phyloP scores from a whole-genome alignment of 92 coral and sea anemone genomes.

The Zoanthus solanderi region DNA sequence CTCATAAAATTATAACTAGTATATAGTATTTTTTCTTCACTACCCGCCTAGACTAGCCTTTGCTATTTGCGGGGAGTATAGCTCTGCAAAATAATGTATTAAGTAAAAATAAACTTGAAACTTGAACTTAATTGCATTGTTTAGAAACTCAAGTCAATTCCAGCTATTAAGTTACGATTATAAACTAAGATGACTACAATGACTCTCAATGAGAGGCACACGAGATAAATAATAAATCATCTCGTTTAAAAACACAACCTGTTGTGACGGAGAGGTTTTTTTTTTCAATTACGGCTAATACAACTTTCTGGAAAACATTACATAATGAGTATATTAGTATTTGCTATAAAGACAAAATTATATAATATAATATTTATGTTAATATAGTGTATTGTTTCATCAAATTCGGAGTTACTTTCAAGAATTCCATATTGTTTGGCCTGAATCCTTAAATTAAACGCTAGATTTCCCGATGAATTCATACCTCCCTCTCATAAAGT shows the following conservation, averaged over 20 bases:
- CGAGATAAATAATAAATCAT: background rate
- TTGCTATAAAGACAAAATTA: too few relatives aligned
- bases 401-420: background rate
- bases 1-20: too few relatives aligned
- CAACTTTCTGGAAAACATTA: background rate
- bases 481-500: constrained; percentile 34
- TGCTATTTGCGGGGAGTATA: too few relatives aligned
- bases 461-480: background rate
- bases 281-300: background rate
- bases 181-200: too few relatives aligned
- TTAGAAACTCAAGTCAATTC: background rate
- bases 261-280: background rate
- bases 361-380: background rate
- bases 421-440: background rate
- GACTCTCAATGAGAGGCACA: background rate
- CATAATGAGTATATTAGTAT: too few relatives aligned
- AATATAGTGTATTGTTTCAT: background rate
- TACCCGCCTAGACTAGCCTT: too few relatives aligned
- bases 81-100: too few relatives aligned
- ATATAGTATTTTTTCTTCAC: too few relatives aligned
- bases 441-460: background rate
- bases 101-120: too few relatives aligned
- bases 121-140: too few relatives aligned
- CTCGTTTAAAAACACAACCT: background rate
- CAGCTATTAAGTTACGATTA: background rate